Evolutionary conservation across 23 tunicate genomes (phyloP).

Genomic region (Styela clava): DNA sequence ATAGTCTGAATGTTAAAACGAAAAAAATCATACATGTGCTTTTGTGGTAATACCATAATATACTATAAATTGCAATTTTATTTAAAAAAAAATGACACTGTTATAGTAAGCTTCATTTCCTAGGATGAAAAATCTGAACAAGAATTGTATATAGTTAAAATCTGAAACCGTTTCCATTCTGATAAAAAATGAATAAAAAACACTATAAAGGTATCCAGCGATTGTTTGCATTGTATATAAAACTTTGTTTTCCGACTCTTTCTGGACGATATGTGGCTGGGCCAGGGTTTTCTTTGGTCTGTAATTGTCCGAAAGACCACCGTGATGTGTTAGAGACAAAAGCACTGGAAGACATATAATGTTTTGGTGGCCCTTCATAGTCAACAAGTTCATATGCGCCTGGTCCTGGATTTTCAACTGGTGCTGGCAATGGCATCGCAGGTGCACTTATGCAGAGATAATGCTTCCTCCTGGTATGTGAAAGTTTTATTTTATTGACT

Average conservation of each 20-base stretch:
- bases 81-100: too few species aligned
- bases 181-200: too few species aligned
- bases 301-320: constrained; percentile 61
- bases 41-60: too few species aligned
- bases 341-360: constrained; percentile 91
- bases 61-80: too few species aligned
- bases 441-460: constrained; percentile 88
- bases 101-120: too few species aligned
- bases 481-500: neutral
- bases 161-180: too few species aligned
- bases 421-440: constrained; percentile 78
- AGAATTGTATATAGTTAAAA: too few species aligned
- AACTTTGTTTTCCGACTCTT: constrained; percentile 80
- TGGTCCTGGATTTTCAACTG: constrained; percentile 77
- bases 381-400: constrained; percentile 79
- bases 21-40: too few species aligned
- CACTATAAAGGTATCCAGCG: constrained; percentile 57
- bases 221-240: constrained; percentile 72
- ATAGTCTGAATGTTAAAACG: too few species aligned
- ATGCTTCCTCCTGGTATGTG: constrained; percentile 72
- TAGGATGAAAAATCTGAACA: too few species aligned
- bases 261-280: constrained; percentile 85
- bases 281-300: constrained; percentile 76
- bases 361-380: constrained; percentile 75
- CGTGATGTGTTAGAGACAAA: constrained; percentile 92